phyloP scores from a whole-genome alignment of 2,888 invertebrate species.

The Empis stercorea region DNA sequence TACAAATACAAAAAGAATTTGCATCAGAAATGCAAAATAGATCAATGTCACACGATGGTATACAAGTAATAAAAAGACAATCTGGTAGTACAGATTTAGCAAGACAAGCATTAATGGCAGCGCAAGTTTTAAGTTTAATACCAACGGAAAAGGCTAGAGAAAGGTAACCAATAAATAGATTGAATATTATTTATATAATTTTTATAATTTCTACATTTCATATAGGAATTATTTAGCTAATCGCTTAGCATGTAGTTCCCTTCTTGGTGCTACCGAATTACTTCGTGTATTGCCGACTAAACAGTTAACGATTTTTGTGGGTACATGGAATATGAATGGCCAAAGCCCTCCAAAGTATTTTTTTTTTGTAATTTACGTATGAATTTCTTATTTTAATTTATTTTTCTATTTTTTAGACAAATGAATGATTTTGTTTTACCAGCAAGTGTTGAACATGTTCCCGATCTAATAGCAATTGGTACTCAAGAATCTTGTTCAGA shows the following conservation, averaged over 20 bases:
- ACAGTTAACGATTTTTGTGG: slow-evolving; percentile 77
- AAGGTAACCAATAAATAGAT: slow-evolving; percentile 39
- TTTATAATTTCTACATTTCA: not conserved
- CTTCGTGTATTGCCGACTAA: slow-evolving; percentile 75
- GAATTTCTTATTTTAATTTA: not conserved
- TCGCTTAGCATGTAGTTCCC: slow-evolving; percentile 62
- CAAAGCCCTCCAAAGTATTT: slow-evolving; percentile 67
- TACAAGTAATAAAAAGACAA: slow-evolving; percentile 20
- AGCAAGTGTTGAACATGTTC: slow-evolving; percentile 68
- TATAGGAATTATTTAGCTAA: slow-evolving; percentile 66
- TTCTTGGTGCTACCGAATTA: slow-evolving; percentile 73
- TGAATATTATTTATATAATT: no score
- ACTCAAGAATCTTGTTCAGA: slow-evolving; percentile 89
- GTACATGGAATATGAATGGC: slow-evolving; percentile 96
- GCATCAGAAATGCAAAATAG: slow-evolving; percentile 9
- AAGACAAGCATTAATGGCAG: slow-evolving; percentile 60
- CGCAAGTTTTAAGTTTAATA: slow-evolving; percentile 67
- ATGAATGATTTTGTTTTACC: slow-evolving; percentile 85
- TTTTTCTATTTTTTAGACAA: slow-evolving; percentile 42
- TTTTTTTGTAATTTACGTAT: not conserved
- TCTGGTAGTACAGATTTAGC: slow-evolving; percentile 36
- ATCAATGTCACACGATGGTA: slow-evolving; percentile 32
- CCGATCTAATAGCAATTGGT: slow-evolving; percentile 84
- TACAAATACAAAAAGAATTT: slow-evolving; percentile 16
- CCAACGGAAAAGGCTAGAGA: slow-evolving; percentile 71